Percentiles rank a stretch among this genome's conserved stretches.
phyloP scores from a whole-genome alignment of 2,113 vertebrate species.

The Pollimyrus isidori region DNA sequence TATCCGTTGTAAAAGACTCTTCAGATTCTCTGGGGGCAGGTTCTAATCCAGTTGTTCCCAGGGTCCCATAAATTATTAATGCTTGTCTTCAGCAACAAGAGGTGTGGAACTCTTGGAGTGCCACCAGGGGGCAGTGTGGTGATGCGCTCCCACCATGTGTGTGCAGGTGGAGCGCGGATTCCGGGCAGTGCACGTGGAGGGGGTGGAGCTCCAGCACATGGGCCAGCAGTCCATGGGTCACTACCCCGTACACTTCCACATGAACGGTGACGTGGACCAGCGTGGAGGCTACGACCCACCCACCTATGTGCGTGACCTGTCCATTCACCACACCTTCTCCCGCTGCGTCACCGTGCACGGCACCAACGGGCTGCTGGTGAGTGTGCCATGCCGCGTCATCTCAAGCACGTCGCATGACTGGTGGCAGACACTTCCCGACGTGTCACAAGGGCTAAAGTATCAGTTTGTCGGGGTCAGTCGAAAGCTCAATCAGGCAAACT shows the following conservation, averaged over 20 bases:
- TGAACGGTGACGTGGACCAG: constrained; percentile 84
- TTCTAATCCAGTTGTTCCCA: constrained; percentile 28
- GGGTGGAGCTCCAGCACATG: constrained; percentile 84
- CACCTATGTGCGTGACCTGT: constrained; percentile 71
- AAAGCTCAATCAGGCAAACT: not conserved
- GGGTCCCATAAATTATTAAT: not conserved
- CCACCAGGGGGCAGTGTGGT: not conserved
- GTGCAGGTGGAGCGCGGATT: constrained; percentile 77
- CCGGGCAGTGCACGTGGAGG: constrained; percentile 76
- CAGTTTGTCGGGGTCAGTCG: not conserved
- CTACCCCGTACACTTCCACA: constrained; percentile 93
- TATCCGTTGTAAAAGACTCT: not conserved
- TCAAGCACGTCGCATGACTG: not conserved
- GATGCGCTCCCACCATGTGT: not conserved
- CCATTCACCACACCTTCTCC: constrained; percentile 91
- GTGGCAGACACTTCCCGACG: not conserved
- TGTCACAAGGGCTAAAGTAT: not conserved
- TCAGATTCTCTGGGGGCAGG: constrained; percentile 5
- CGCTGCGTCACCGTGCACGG: constrained; percentile 87
- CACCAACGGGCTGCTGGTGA: constrained; percentile 92
- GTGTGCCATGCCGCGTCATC: constrained; percentile 25
- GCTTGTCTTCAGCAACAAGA: not conserved
- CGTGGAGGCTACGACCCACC: constrained; percentile 79
- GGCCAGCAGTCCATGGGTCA: constrained; percentile 93
- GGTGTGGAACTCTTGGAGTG: not conserved